These are phyloP conservation scores for Euzophera pinguis DNA, from an alignment of 2,888 invertebrate genomes.

Conservation along the genomic window DNA sequence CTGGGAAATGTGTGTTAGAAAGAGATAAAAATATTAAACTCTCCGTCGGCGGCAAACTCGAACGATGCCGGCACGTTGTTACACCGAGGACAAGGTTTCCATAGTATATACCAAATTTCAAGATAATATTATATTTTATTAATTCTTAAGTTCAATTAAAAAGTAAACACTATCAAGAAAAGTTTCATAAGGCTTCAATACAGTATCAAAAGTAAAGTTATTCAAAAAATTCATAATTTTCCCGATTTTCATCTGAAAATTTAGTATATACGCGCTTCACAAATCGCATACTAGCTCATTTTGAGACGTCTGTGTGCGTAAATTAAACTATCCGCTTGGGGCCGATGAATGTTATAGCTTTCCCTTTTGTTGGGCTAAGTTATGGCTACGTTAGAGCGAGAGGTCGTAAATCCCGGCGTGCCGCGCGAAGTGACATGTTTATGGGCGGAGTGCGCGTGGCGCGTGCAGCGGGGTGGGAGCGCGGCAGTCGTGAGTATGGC, in stretches of 20 bases:
- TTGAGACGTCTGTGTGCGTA: conserved; percentile 70
- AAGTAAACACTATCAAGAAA: neutral
- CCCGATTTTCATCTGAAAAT: conserved; percentile 39
- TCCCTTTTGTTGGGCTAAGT: conserved; percentile 78
- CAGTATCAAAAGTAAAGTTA: neutral
- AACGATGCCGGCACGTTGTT: conserved; percentile 61
- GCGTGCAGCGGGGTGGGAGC: conserved; percentile 59
- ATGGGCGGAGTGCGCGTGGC: conserved; percentile 73
- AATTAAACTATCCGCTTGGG: conserved; percentile 78
- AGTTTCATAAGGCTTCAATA: neutral
- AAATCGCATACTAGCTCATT: conserved; percentile 75
- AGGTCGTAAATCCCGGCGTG: conserved; percentile 74
- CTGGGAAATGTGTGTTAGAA: conserved; percentile 80
- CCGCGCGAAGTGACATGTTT: conserved; percentile 76
- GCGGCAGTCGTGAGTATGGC: conserved; percentile 74
- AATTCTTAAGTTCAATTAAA: too few relatives aligned
- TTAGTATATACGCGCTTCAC: conserved; percentile 36
- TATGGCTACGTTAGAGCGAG: conserved; percentile 77
- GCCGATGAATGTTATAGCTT: conserved; percentile 78
- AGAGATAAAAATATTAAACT: conserved; percentile 75
- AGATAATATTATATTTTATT: conserved; percentile 23
- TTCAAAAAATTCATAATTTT: neutral
- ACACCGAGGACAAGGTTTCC: conserved; percentile 59
- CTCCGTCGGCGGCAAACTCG: conserved; percentile 66
- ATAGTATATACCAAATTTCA: conserved; percentile 46